phyloP scores from a whole-genome alignment of 2,797 vertebrate genomes.

The Gila robusta region DNA sequence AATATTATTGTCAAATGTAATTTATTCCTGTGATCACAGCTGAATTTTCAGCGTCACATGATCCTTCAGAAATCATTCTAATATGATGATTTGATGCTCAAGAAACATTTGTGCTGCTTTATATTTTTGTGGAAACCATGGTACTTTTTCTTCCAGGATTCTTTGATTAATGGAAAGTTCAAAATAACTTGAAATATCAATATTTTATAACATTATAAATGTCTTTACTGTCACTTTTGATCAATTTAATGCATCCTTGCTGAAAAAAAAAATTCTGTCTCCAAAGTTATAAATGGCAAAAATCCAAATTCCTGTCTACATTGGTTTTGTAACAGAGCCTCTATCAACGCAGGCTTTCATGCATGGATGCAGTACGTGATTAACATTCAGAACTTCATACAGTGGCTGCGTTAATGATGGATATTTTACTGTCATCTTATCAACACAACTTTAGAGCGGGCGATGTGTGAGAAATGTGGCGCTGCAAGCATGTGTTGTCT shows the following conservation, averaged over 20 bases:
- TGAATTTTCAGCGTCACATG: not conserved
- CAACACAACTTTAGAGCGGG: not conserved
- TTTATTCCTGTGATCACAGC: not conserved
- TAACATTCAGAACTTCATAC: not conserved
- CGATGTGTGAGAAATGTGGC: not conserved
- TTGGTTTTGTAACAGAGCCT: not conserved
- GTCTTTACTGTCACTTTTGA: not conserved
- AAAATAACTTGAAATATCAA: not conserved
- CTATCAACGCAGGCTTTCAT: not conserved
- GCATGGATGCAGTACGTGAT: not conserved
- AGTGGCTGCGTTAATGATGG: not conserved
- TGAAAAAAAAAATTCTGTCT: not conserved
- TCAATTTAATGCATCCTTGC: not conserved
- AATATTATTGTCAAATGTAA: not conserved
- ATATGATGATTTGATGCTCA: not conserved
- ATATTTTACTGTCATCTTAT: slow-evolving; percentile 10
- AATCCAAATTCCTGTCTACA: not conserved
- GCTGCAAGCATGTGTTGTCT: slow-evolving; percentile 8
- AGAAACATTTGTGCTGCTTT: not conserved
- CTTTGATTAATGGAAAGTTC: not conserved
- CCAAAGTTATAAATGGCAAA: too few relatives aligned
- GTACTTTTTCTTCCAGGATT: not conserved
- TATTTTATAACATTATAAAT: not conserved
- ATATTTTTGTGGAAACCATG: not conserved
- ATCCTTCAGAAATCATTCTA: too few relatives aligned